Conservation (phyloP, 2,797 vertebrate species). For the Schizopygopsis malacanthus region DNA sequence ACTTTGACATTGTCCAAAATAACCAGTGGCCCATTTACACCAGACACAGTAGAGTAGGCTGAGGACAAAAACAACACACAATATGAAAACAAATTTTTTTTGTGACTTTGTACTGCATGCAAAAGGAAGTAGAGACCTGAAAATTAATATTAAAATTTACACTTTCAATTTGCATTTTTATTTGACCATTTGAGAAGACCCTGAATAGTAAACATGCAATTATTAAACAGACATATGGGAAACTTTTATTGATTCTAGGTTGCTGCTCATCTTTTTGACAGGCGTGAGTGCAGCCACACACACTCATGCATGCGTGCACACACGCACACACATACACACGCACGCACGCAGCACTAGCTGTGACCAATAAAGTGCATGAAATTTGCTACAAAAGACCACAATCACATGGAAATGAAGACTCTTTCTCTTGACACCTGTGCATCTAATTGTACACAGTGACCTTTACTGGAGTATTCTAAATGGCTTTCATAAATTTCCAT, state of each 20-base stretch:
- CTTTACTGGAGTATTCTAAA: slow-evolving; percentile 68
- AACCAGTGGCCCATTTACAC: slow-evolving; percentile 84
- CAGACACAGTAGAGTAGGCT: slow-evolving; percentile 86
- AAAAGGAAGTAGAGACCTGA: neutral
- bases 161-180: slow-evolving; percentile 13
- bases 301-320: no score
- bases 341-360: neutral
- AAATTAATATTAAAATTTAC: neutral
- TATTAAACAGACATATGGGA: slow-evolving; percentile 16
- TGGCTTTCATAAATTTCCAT: slow-evolving; percentile 68
- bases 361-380: slow-evolving; percentile 42
- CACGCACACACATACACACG: neutral
- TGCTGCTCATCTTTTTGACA: slow-evolving; percentile 10
- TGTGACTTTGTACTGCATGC: neutral
- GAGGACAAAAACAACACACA: slow-evolving; percentile 20
- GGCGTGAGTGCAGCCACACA: neutral
- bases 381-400: slow-evolving; percentile 60
- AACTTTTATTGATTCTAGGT: slow-evolving; percentile 38
- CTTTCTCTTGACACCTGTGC: slow-evolving; percentile 47
- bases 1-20: slow-evolving; percentile 87
- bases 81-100: neutral
- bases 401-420: slow-evolving; percentile 56
- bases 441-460: slow-evolving; percentile 69
- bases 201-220: slow-evolving; percentile 22
- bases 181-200: neutral